Evolutionary conservation across 2,888 invertebrate species (phyloP), one percentile per base, ranked within the genome.

Genomic region (Hipparchia sbordonii): DNA sequence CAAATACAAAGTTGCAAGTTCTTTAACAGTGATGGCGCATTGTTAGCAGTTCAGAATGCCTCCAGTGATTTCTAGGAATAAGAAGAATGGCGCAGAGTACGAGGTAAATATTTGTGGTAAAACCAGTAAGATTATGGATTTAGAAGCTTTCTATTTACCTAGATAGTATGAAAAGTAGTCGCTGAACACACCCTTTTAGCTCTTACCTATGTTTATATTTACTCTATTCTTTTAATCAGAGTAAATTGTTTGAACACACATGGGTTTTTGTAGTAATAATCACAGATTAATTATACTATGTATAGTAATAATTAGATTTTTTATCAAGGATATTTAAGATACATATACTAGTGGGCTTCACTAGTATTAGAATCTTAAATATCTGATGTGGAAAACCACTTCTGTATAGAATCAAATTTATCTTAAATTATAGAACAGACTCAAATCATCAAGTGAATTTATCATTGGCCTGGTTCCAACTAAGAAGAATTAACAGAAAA

Each of bases 1-100:
- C 7, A 62, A 69, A 48, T 67, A 10, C 51, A 45, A 39, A 23
- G 46, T 67, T 67, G 23, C 6, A 45, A 57, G 8, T 56, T 46
- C 10, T 61, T 9, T 56, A 12, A 9, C 33, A 33, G 52, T 60
- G 61, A 54, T 71, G 63, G n/a, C n/a, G 45, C 60, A 56, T 56
- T 54, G 23, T 66, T 57, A 56, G 52, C 71, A 69, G 52, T 61
- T 66, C 65, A 87, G 79, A 72, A 93, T 93, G 93, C 93, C 93
- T 80, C 93, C 93, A 77, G 87, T 93, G 71, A 93, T 92, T 84
- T 91, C 92, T 72, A 93, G 93, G 82, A 82, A 86, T 76, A 92
- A 91, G 84, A 92, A 93, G 86, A 85, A 87, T 85, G 89, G 91
- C 81, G 88, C 90, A 82, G 92, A 93, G 81, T 93, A 93, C 78